Evolutionary conservation across 1,140 invertebrate genomes (phyloP).

Genomic region (Brachionus paranguensis): DNA sequence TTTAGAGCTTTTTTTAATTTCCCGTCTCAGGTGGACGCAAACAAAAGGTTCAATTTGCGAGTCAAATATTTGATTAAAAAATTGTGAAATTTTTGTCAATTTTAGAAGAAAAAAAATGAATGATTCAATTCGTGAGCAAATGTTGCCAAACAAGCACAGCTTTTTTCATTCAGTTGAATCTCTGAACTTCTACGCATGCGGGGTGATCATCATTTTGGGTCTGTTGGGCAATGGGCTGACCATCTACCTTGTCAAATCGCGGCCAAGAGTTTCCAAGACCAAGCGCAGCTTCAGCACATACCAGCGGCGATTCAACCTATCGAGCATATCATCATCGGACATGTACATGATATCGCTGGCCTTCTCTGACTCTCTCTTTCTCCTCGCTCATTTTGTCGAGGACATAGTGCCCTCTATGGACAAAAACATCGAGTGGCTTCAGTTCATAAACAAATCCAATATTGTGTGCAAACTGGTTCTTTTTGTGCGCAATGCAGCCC

Average conservation of each 20-base stretch:
- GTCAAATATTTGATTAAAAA: too few species aligned
- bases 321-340: not conserved
- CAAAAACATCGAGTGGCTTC: not conserved
- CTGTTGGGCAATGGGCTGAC: not conserved
- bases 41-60: too few species aligned
- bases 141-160: too few species aligned
- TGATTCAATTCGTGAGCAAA: too few species aligned
- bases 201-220: not conserved
- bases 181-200: not conserved
- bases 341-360: constrained; percentile 18
- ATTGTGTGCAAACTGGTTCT: not conserved
- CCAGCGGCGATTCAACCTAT: not conserved
- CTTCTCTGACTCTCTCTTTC: constrained; percentile 18
- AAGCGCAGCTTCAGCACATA: not conserved
- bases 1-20: too few species aligned
- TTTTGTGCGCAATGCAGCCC: not conserved
- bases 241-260: not conserved
- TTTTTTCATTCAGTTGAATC: not conserved
- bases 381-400: constrained; percentile 17
- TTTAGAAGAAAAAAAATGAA: not conserved
- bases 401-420: not conserved
- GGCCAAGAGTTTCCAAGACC: not conserved
- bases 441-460: not conserved
- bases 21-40: too few species aligned
- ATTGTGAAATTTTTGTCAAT: too few species aligned